Evolutionary conservation across 2,888 invertebrate genomes (phyloP), one percentile per base, ranked within the genome.

Genomic region (Eucera pruinosa): DNA sequence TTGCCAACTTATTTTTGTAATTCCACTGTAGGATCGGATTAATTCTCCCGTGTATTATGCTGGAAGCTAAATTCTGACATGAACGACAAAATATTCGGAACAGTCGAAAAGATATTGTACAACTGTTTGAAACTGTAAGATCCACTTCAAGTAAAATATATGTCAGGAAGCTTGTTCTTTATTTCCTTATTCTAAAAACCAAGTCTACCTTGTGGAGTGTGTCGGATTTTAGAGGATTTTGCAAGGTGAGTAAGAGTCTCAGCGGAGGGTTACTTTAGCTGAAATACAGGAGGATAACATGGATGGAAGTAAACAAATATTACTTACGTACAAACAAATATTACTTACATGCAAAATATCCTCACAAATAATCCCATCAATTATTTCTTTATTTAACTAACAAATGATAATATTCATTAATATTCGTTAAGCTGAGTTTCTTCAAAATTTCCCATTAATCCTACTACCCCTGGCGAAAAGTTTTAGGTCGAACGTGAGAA

Each of bases 221-320:
- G 48, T 23, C 33, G 61, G 61, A 48, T 61, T 48, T 48, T 23
- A 36, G 43, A 27, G 47, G 61, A 61, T 61, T 61, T 61, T 15
- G 20, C 36, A 23, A 61, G 61, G 47, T 36, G 61, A 36, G 47
- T 7, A 15, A 23, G 23, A 61, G 13, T 48, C 36, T 61, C 47
- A 36, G 15, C 36, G 48, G 33, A 13, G 33, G 47, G 36, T 47
- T 23, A 36, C 33, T 48, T 61, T 48, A 13, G 13, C 20, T 36
- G 47, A 48, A 48, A 36, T 23, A 36, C 61, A 48, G 43, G 33
- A 18, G 47, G 47, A 36, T 36, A 33, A 48, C 33, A 27, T 36
- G 20, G 9, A 15, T n/a, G 47, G 36, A 7, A 47, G 33, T n/a
- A 23, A 23, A 48, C n/a, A 61, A 61, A 48, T 36, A 61, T 48